Evolutionary conservation across 2,888 invertebrate species (phyloP).

Genomic region (Linyphia triangularis): DNA sequence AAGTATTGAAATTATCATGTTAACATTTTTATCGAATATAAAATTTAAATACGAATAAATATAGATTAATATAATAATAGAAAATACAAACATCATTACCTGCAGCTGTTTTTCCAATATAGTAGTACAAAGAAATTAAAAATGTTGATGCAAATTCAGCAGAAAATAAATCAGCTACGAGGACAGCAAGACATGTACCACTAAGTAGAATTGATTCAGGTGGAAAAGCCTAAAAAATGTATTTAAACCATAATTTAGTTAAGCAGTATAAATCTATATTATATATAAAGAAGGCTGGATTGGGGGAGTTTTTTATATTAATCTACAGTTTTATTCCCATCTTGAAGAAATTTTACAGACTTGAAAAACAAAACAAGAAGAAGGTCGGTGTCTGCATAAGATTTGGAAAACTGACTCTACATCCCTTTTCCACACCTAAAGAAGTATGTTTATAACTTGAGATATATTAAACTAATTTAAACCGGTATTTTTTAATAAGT

Average conservation of each 20-base stretch:
- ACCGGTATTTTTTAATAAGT: too few species aligned
- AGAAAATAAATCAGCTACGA: constrained; percentile 11
- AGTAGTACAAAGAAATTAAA: constrained; percentile 22
- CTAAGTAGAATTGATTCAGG: constrained; percentile 37
- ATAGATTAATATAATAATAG: neutral
- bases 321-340: too few species aligned
- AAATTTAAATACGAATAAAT: too few species aligned
- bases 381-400: neutral
- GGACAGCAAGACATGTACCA: constrained; percentile 52
- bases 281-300: too few species aligned
- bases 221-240: constrained; percentile 9
- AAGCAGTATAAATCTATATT: neutral
- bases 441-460: too few species aligned
- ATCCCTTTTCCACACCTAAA: too few species aligned
- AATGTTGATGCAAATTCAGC: constrained; percentile 37
- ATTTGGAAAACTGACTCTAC: neutral
- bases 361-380: neutral
- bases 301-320: too few species aligned
- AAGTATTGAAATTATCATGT: too few species aligned
- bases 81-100: constrained; percentile 6
- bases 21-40: too few species aligned
- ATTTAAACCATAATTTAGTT: neutral
- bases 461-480: too few species aligned
- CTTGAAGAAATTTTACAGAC: too few species aligned
- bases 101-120: constrained; percentile 2